These are phyloP conservation scores for Amphipyra tragopoginis DNA, from an alignment of 2,888 invertebrate species.

Conservation along the genomic window DNA sequence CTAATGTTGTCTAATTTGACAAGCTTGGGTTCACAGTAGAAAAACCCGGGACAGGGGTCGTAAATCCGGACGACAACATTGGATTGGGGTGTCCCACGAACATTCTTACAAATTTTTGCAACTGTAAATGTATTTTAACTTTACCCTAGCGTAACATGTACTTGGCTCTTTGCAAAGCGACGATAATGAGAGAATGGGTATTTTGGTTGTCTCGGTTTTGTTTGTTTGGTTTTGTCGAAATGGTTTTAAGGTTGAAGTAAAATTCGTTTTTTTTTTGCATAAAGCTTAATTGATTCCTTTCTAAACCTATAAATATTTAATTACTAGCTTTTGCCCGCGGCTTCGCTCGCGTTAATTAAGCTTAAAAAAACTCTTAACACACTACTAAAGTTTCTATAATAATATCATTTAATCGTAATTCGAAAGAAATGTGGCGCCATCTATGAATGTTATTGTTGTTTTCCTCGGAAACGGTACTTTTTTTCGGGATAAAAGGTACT, in stretches of 20 bases:
- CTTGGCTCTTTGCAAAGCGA: slow-evolving; percentile 44
- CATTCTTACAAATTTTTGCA: slow-evolving; percentile 48
- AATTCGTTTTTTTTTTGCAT: background rate
- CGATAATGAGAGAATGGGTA: slow-evolving; percentile 46
- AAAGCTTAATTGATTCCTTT: background rate
- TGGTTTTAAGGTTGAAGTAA: slow-evolving; percentile 3
- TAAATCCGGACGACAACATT: slow-evolving; percentile 51
- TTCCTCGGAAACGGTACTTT: no score
- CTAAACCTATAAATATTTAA: no score
- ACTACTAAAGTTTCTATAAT: no score
- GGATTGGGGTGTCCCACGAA: slow-evolving; percentile 44
- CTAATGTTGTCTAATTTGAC: slow-evolving; percentile 55
- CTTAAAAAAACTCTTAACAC: no score
- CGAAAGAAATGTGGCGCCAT: no score
- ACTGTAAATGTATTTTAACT: slow-evolving; percentile 47
- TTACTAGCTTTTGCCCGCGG: no score
- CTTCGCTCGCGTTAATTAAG: no score
- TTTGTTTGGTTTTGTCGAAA: slow-evolving; percentile 25
- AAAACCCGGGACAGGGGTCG: slow-evolving; percentile 50
- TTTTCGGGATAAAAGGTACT: no score
- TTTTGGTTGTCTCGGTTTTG: slow-evolving; percentile 32
- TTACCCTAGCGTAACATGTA: slow-evolving; percentile 42
- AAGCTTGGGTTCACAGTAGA: slow-evolving; percentile 44
- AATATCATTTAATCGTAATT: no score
- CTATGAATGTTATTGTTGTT: no score